Evolutionary conservation across 2,797 vertebrate species (phyloP), one percentile per base, ranked within the genome.

Genomic region (Emydoidea blandingii): DNA sequence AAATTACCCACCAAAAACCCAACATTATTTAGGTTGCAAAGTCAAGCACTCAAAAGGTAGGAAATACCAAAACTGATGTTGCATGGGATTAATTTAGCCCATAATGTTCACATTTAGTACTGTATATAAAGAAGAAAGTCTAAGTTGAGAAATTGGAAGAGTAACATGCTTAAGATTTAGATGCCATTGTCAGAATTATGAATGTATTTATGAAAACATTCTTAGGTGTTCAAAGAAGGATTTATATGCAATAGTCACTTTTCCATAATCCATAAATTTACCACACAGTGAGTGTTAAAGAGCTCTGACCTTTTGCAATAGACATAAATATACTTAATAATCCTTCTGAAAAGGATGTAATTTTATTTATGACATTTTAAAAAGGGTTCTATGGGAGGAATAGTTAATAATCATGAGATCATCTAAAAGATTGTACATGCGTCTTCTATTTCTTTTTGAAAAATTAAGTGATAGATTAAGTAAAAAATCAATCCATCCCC

Each of bases 211-310:
- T 53, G 57, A 82, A 86, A 85, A 81, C 37, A 54, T 56, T 87
- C 21, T 11, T 79, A 12, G 15, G n/a, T 47, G 72, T 91, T 96
- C n/a, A 88, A 88, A 84, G 59, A 84, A 52, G 19, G 6, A 88
- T 86, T 95, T 84, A 80, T 62, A 88, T 41, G 52, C 34, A 62
- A 47, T 10, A 47, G 27, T 84, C 27, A 56, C 16, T 89, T 81
- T 86, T 88, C 53, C 49, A 85, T 37, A 50, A 88, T 90, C 78
- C 80, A 90, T 91, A 95, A 92, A 81, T 92, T 89, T 88, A 91
- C 59, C 79, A 79, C 34, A 57, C 15, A 94, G 27, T 10, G 14
- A 68, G 4, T 59, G 9, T 90, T 92, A 94, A 92, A 95, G 83
- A 83, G 79, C 81, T 89, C 25, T 68, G 74, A 91, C 49, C 27